Evolutionary conservation across 2,797 vertebrate species (phyloP).

Genomic region (Prionace glauca): DNA sequence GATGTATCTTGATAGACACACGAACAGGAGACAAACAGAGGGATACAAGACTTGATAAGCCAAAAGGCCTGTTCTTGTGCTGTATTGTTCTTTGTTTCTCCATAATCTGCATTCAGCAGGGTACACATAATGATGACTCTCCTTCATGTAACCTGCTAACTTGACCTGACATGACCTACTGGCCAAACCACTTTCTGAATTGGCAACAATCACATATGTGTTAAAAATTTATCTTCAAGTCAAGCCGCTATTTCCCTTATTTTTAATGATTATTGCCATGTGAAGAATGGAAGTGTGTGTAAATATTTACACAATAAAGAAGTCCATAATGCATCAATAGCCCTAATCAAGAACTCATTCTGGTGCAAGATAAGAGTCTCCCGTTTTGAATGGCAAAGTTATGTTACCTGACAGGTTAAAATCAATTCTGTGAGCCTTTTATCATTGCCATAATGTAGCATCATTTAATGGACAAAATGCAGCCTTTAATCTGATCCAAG

Average conservation of each 20-base stretch:
- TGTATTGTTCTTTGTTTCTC: too few species aligned
- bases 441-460: neutral
- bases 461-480: slow-evolving; percentile 16
- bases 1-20: too few species aligned
- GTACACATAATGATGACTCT: neutral
- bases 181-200: neutral
- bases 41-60: too few species aligned
- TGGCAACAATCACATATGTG: neutral
- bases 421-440: slow-evolving; percentile 26
- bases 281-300: neutral
- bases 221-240: neutral
- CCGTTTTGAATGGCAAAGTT: neutral
- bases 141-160: neutral
- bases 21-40: too few species aligned
- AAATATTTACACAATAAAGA: neutral
- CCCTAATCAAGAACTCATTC: neutral
- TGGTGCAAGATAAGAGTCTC: neutral
- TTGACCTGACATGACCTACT: neutral
- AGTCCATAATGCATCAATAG: neutral
- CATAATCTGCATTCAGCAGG: neutral
- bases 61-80: too few species aligned
- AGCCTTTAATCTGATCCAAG: neutral
- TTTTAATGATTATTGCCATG: neutral
- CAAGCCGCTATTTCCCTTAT: neutral
- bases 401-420: neutral